Base-by-base conservation (phyloP, 1,140 invertebrate species). In the Helicoverpa armigera region DNA sequence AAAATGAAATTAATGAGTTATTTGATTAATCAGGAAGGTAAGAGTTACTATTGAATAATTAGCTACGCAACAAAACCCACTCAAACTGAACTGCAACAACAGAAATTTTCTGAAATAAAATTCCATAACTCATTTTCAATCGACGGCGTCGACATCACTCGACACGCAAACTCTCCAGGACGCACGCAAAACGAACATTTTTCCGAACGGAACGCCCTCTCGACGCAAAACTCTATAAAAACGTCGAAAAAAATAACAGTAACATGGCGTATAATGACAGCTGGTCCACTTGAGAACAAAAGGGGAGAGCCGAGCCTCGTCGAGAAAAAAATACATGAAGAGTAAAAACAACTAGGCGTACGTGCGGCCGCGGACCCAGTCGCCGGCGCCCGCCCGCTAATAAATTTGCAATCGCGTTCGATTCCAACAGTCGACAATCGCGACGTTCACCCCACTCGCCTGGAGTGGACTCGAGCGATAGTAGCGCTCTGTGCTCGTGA, bases 261-360 rank as follows among this genome's bases (percentile, higher is more conserved):
- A 95, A 94, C 95, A 95, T 95, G 92, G 93, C 94, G 92, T 92
- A 95, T 95, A 95, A 95, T 95, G 95, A 95, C 95, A 95, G 95
- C 95, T 95, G 95, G 95, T 94, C 94, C 95, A 95, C 95, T 95
- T 95, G 92, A 94, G 92, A 94, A 95, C 94, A 94, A 94, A 94
- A 92, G 93, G 91, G 93, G 92, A 92, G 92, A 92, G 92, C 89
- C 86, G 91, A 93, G 94, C 88, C 91, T 92, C 92, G 92, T 91
- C 86, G 93, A 93, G 92, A 91, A 95, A 95, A 94, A 94, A 94
- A 94, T 92, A 94, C 86, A 90, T 86, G 88, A 91, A 90, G 92
- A 95, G 92, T 88, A 90, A 94, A 95, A 95, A 95, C 93, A 95
- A 95, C 88, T 94, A 86, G 90, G 89, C 88, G 88, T 89, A 89